Evolutionary conservation across 1,140 invertebrate species (phyloP).

Genomic region (Pogonomyrmex californicus): DNA sequence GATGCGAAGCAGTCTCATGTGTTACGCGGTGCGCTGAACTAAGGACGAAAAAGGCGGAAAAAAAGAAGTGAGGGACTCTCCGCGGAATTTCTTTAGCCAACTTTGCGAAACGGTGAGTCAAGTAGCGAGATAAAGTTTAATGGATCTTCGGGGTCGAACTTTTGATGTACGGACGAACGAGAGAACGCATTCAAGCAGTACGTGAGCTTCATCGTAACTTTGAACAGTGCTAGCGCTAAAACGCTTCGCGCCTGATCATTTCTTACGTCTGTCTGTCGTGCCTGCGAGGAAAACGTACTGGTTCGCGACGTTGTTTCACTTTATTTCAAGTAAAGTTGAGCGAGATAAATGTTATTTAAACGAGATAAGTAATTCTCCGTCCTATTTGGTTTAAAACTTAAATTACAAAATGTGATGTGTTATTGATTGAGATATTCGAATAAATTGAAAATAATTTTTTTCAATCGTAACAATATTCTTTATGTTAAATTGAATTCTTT

Average conservation of each 20-base stretch:
- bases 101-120: conserved; percentile 75
- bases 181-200: conserved; percentile 53
- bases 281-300: neutral
- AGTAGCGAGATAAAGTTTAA: conserved; percentile 72
- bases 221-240: conserved; percentile 53
- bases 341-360: conserved; percentile 54
- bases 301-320: conserved; percentile 11
- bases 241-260: conserved; percentile 41
- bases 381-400: neutral
- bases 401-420: neutral
- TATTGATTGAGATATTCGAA: neutral
- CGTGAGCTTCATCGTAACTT: conserved; percentile 60
- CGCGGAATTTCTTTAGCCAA: conserved; percentile 60
- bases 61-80: conserved; percentile 33
- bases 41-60: conserved; percentile 47
- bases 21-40: conserved; percentile 24
- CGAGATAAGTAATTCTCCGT: neutral
- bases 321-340: conserved; percentile 20
- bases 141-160: conserved; percentile 58
- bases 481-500: neutral
- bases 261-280: conserved; percentile 28
- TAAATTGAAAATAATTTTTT: neutral
- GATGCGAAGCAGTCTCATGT: conserved; percentile 60
- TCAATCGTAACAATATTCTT: neutral
- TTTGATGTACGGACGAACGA: conserved; percentile 57